Evolutionary conservation across 2,113 vertebrate genomes (phyloP).

Genomic region (Stigmatopora argus): DNA sequence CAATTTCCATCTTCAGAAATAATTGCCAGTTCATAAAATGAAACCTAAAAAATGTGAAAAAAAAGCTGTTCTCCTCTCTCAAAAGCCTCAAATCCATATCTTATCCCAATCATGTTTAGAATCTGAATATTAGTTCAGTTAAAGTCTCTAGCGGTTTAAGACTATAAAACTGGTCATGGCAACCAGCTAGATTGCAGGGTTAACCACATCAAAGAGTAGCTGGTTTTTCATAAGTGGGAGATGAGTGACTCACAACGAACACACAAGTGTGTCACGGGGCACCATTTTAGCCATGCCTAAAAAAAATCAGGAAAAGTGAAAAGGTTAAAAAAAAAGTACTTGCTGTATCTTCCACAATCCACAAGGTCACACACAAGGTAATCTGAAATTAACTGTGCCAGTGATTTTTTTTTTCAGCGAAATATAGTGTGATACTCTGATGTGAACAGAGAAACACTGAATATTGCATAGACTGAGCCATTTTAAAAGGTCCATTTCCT

Average conservation of each 20-base stretch:
- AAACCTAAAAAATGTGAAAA: neutral
- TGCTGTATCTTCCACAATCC: neutral
- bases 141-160: neutral
- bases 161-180: neutral
- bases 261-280: neutral
- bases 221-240: neutral
- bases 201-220: neutral
- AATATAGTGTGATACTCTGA: neutral
- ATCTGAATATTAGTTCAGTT: too few relatives aligned
- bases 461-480: slow-evolving; percentile 33
- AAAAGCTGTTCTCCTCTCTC: neutral
- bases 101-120: neutral
- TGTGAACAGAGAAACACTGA: neutral
- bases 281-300: neutral
- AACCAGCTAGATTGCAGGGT: neutral
- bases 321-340: neutral
- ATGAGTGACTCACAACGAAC: neutral
- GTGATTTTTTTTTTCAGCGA: neutral
- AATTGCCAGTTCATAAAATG: neutral
- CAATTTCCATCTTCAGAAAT: too few relatives aligned
- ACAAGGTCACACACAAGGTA: neutral
- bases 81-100: neutral
- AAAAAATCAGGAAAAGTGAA: neutral
- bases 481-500: slow-evolving; percentile 23
- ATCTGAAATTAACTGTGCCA: neutral